Conservation (phyloP, 2,797 vertebrate genomes). For the Sebastes umbrosus region DNA sequence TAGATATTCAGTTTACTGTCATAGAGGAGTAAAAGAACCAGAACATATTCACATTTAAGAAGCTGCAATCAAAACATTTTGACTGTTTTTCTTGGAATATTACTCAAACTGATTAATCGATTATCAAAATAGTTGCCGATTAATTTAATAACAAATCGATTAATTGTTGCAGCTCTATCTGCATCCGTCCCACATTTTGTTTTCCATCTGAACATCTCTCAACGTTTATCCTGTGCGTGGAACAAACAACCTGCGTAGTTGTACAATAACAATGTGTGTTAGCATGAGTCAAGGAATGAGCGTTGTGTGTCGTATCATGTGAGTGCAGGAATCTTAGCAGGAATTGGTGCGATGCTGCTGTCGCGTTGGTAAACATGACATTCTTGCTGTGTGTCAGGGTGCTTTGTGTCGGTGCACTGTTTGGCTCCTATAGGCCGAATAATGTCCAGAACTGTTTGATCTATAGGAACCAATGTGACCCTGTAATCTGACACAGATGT, state of each 20-base stretch:
- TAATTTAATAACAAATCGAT: no score
- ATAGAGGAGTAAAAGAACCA: no score
- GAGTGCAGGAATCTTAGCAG: not conserved
- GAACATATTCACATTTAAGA: no score
- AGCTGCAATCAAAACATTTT: no score
- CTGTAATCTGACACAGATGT: conserved; percentile 42
- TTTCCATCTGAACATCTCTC: not conserved
- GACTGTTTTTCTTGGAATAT: no score
- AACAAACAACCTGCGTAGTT: conserved; percentile 25
- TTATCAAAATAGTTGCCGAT: no score
- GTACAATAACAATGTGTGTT: not conserved
- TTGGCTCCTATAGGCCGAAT: not conserved
- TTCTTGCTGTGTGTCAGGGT: not conserved
- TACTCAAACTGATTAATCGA: no score
- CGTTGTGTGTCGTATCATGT: not conserved
- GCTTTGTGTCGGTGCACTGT: not conserved
- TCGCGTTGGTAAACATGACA: not conserved
- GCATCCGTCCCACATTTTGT: not conserved
- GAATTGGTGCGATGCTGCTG: not conserved
- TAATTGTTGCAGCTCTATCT: not conserved
- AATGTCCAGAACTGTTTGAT: not conserved
- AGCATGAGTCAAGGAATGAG: not conserved
- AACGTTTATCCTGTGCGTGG: not conserved
- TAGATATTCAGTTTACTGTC: no score
- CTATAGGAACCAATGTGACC: not conserved